Percentiles rank a stretch among this genome's conserved stretches.
These are phyloP conservation scores for Brachionus angularis DNA, from an alignment of 1,140 invertebrate genomes.

Conservation along the genomic window DNA sequence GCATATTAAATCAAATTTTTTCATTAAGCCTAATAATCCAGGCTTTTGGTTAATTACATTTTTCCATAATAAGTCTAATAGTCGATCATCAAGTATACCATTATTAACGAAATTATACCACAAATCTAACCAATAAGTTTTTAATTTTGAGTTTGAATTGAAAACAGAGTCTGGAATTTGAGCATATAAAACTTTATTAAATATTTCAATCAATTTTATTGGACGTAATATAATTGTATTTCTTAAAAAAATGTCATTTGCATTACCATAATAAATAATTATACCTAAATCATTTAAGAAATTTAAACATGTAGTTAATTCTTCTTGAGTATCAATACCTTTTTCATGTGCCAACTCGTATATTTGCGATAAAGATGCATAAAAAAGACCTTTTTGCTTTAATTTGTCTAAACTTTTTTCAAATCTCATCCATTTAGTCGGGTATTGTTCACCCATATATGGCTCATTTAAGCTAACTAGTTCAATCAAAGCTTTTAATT, in stretches of 20 bases:
- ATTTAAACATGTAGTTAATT: conserved; percentile 56
- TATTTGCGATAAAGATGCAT: conserved; percentile 46
- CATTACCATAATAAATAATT: conserved; percentile 52
- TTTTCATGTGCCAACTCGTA: conserved; percentile 53
- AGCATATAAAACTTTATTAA: conserved; percentile 15
- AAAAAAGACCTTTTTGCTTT: conserved; percentile 47
- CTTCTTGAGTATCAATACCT: conserved; percentile 51
- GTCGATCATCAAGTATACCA: conserved; percentile 51
- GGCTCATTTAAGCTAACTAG: conserved; percentile 51
- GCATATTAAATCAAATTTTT: conserved; percentile 55
- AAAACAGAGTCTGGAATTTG: neutral
- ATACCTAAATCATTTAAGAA: conserved; percentile 58
- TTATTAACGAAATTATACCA: conserved; percentile 49
- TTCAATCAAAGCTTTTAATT: conserved; percentile 51
- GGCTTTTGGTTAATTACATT: conserved; percentile 50
- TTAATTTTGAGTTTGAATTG: neutral
- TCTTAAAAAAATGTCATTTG: conserved; percentile 49
- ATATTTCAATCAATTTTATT: conserved; percentile 49
- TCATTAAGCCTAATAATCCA: conserved; percentile 52
- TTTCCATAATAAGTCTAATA: conserved; percentile 51
- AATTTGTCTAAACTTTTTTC: conserved; percentile 52
- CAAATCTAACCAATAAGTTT: conserved; percentile 49
- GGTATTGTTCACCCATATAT: conserved; percentile 58
- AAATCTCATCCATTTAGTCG: conserved; percentile 58
- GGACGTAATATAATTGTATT: conserved; percentile 55